Conservation (phyloP, 2,888 invertebrate species). For the Acleris sparsana region DNA sequence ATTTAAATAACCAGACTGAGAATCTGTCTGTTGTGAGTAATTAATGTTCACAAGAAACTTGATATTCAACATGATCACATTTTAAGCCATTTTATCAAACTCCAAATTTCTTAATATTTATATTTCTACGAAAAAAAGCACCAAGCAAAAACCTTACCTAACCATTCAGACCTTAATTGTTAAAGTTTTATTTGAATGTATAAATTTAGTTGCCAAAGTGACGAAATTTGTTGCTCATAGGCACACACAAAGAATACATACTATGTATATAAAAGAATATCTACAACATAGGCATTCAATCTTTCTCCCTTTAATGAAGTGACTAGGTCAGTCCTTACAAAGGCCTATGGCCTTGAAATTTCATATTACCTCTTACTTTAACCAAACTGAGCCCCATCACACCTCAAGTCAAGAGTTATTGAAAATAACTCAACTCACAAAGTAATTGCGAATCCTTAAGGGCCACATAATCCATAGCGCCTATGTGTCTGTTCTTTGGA, state of each 20-base stretch:
- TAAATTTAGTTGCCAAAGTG: slow-evolving; percentile 8
- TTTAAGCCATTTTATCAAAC: slow-evolving; percentile 13
- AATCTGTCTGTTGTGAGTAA: too few relatives aligned
- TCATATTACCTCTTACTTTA: too few relatives aligned
- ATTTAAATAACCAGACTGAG: too few relatives aligned
- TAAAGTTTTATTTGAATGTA: slow-evolving; percentile 30
- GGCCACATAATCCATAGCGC: too few relatives aligned
- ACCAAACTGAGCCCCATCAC: too few relatives aligned
- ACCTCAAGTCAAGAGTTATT: too few relatives aligned
- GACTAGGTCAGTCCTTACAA: too few relatives aligned
- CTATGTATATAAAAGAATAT: neutral
- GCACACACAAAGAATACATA: neutral
- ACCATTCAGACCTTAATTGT: slow-evolving; percentile 26
- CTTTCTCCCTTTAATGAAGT: too few relatives aligned
- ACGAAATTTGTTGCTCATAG: neutral
- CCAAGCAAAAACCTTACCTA: slow-evolving; percentile 56
- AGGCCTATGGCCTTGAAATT: too few relatives aligned
- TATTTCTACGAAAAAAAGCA: slow-evolving; percentile 51
- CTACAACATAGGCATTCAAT: neutral
- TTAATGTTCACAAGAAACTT: neutral
- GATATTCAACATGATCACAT: neutral
- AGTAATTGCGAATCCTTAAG: too few relatives aligned
- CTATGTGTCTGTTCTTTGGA: too few relatives aligned
- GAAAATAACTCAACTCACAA: too few relatives aligned
- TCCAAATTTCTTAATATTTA: slow-evolving; percentile 17